Evolutionary conservation across 2,113 vertebrate species (phyloP), one percentile per base, ranked within the genome.

Genomic region (Ranitomeya variabilis): DNA sequence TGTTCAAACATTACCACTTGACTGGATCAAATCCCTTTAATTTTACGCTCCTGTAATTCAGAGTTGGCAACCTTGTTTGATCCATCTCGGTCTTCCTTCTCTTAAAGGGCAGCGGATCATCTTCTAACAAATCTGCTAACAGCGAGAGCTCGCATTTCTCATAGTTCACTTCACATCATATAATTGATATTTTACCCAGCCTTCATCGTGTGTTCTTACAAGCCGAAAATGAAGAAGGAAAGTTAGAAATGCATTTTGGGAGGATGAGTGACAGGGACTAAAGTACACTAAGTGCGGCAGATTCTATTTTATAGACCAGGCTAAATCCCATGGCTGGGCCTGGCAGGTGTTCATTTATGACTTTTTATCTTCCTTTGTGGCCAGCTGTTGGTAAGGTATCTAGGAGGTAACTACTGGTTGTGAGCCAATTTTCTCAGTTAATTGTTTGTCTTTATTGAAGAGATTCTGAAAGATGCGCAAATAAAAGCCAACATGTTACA

Each of bases 21-120:
- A 91, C 90, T 92, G 89, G 86, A 81, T 90, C 90, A 92, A 92
- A 92, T 90, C 89, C 19, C 89, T 92, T 90, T 91, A 91, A 91
- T 87, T 90, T 89, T 90, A 60, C 80, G 82, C 59, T 90, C 31
- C 90, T 90, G 57, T 82, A 91, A 92, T 91, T 93, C 90, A 89
- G 90, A 77, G 51, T 86, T 88, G 87, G 89, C 84, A 90, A 91
- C 87, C 57, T 77, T 90, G 85, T 78, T 84, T 89, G 55, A 89
- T 74, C 81, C 73, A 57, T 91, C 93, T 93, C 88, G 91, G 66
- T 93, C 90, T 93, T 84, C 80, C 0, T 90, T 86, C 86, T 93
- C 92, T 90, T 90, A 88, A 89, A 92, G 91, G 91, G 83, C 90
- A 0, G 85, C 91, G 90, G 86, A 90, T 67, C 92, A 92, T 91